A percentile compares a stretch with the other conserved stretches of the same genome.
Conservation (phyloP, 2,888 invertebrate genomes). For the Perizoma affinitatum region DNA sequence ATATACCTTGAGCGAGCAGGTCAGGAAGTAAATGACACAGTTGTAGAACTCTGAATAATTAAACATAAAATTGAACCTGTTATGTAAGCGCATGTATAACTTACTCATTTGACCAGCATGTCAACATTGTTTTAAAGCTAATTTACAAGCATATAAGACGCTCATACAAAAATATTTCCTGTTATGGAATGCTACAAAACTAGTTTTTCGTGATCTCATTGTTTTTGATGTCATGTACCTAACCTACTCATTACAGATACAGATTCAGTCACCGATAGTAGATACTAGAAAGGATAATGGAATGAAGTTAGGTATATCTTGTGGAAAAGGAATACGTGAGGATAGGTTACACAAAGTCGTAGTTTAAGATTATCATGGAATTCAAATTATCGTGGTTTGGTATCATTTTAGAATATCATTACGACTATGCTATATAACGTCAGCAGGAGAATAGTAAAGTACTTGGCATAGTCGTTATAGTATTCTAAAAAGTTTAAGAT, state of each 20-base stretch:
- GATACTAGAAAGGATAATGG: too few species aligned
- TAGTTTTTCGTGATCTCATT: constrained; percentile 29
- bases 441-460: too few species aligned
- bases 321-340: not conserved
- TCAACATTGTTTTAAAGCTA: constrained; percentile 23
- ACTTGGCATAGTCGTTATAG: too few species aligned
- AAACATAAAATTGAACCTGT: constrained; percentile 16
- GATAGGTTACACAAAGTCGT: too few species aligned
- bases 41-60: not conserved
- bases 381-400: too few species aligned
- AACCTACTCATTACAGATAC: constrained; percentile 3
- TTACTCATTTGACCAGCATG: constrained; percentile 25
- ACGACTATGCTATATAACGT: too few species aligned
- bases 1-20: not conserved
- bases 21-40: too few species aligned
- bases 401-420: too few species aligned
- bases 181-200: constrained; percentile 26
- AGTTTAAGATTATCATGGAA: too few species aligned
- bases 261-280: not conserved
- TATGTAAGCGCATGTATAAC: constrained; percentile 34
- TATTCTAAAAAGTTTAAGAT: too few species aligned
- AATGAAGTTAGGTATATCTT: not conserved
- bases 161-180: constrained; percentile 24
- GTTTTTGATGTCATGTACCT: constrained; percentile 3
- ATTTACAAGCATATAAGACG: constrained; percentile 23